phyloP scores from a whole-genome alignment of 2,888 invertebrate species.

The Norana najaformis region DNA sequence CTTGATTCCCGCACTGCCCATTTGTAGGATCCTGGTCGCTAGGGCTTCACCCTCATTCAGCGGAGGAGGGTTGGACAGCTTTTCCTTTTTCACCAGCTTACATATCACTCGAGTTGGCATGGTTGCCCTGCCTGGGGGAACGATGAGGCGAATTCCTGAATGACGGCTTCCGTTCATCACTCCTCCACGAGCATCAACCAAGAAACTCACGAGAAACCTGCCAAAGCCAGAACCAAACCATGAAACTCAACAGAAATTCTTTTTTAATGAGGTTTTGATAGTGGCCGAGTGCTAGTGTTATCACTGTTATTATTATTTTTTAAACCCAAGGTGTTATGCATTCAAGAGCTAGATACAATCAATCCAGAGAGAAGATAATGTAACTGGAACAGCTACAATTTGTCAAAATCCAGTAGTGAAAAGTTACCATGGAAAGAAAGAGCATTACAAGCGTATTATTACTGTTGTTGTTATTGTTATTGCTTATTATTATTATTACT shows the following conservation, averaged over 20 bases:
- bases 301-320: too few relatives aligned
- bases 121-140: constrained; percentile 93
- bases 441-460: too few relatives aligned
- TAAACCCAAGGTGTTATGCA: too few relatives aligned
- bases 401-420: too few relatives aligned
- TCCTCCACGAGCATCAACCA: constrained; percentile 99
- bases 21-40: constrained; percentile 90
- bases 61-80: constrained; percentile 92
- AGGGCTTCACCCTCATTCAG: constrained; percentile 98
- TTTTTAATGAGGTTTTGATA: too few relatives aligned
- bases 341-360: too few relatives aligned
- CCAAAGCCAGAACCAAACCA: neutral
- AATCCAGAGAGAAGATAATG: too few relatives aligned
- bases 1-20: constrained; percentile 95
- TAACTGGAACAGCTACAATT: too few relatives aligned
- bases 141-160: constrained; percentile 94
- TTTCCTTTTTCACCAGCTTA: constrained; percentile 81
- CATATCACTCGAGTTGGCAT: constrained; percentile 97
- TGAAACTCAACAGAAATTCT: neutral
- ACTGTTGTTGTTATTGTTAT: too few relatives aligned
- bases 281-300: too few relatives aligned
- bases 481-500: too few relatives aligned
- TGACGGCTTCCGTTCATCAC: constrained; percentile 84
- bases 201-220: constrained; percentile 97
- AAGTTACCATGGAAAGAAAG: too few relatives aligned